Conservation (phyloP, 2,888 invertebrate species). For the Caradrina clavipalpis region DNA sequence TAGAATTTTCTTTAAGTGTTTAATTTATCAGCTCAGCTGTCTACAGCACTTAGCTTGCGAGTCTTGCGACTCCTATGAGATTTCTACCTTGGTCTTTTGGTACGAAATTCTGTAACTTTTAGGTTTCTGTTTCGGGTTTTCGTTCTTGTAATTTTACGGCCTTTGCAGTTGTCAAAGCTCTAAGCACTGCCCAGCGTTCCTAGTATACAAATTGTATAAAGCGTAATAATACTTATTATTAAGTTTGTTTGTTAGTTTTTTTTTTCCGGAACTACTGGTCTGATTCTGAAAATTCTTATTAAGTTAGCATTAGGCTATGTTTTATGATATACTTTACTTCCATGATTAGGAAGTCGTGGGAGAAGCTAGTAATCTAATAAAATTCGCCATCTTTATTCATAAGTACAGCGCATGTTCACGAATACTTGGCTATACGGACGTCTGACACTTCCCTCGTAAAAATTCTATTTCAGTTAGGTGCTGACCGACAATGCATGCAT, state of each 20-base stretch:
- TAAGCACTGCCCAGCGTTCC: not conserved
- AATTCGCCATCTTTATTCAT: slow-evolving; percentile 68
- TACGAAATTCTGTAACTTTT: not conserved
- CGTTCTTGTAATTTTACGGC: not conserved
- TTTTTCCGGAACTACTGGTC: too few species aligned
- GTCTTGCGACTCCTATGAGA: too few species aligned
- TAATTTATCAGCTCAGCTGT: too few species aligned
- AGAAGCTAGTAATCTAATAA: slow-evolving; percentile 12
- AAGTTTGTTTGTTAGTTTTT: too few species aligned
- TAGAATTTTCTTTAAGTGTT: too few species aligned
- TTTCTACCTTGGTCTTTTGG: not conserved
- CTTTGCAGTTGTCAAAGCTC: not conserved
- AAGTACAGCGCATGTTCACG: slow-evolving; percentile 64
- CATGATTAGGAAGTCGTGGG: too few species aligned
- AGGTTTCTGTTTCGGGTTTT: not conserved
- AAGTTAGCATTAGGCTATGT: too few species aligned
- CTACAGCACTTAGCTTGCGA: too few species aligned
- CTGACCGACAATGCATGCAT: slow-evolving; percentile 63
- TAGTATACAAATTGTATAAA: not conserved
- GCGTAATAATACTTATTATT: too few species aligned
- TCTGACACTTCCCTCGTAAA: slow-evolving; percentile 63
- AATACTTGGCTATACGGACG: slow-evolving; percentile 58
- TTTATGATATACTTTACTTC: too few species aligned
- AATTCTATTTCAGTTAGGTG: slow-evolving; percentile 56
- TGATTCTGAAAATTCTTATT: too few species aligned